A percentile compares a stretch with the other conserved stretches of the same genome.
These are phyloP conservation scores for Brachirus orientalis DNA, from an alignment of 2,113 vertebrate genomes.

Conservation along the genomic window DNA sequence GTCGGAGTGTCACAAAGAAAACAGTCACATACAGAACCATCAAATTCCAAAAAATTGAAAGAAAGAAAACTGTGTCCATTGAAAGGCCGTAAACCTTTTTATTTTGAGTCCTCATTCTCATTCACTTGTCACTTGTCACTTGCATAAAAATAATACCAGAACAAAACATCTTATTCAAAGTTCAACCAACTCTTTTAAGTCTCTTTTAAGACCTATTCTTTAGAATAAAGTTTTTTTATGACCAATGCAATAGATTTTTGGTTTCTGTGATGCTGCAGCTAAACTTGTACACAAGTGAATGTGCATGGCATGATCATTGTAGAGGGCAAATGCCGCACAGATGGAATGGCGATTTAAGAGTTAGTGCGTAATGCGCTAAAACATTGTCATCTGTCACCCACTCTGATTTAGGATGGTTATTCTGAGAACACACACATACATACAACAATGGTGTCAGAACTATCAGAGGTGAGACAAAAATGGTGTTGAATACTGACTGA, in stretches of 20 bases:
- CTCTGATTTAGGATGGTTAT: slow-evolving; percentile 9
- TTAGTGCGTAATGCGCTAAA: slow-evolving; percentile 39
- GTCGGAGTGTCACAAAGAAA: no score
- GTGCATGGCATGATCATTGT: slow-evolving; percentile 1
- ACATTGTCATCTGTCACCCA: slow-evolving; percentile 19
- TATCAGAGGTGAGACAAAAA: no score
- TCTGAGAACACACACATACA: slow-evolving; percentile 13
- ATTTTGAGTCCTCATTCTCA: no score
- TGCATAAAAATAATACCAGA: not conserved
- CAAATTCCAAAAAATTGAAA: no score
- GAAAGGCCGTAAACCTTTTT: no score
- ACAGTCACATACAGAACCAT: no score
- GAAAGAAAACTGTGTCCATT: no score
- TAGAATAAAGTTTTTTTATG: not conserved
- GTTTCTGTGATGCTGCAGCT: not conserved
- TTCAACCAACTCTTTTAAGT: not conserved
- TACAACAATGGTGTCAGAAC: no score
- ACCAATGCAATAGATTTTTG: slow-evolving; percentile 14
- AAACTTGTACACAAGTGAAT: not conserved
- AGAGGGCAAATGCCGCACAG: slow-evolving; percentile 36
- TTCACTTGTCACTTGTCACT: no score
- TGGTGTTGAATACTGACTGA: no score
- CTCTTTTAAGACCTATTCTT: no score
- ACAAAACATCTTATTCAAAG: not conserved
- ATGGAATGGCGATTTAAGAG: slow-evolving; percentile 43